phyloP scores from a whole-genome alignment of 2,113 vertebrate species.

The Coracopsis vasa region DNA sequence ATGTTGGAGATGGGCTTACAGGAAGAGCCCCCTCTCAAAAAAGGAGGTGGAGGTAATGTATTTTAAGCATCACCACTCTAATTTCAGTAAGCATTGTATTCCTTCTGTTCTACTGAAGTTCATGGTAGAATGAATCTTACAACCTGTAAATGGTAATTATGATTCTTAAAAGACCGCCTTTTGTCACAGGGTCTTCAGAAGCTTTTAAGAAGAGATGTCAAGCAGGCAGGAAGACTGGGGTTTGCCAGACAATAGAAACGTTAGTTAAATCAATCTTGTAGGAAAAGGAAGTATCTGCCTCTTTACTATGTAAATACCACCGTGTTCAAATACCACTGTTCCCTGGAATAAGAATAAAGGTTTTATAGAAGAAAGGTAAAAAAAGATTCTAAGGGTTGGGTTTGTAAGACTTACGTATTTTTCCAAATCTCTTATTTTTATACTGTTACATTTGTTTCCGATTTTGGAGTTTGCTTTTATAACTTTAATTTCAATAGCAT shows the following conservation, averaged over 20 bases:
- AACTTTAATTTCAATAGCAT: background rate
- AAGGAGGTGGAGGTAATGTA: background rate
- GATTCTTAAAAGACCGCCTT: background rate
- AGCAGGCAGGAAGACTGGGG: background rate
- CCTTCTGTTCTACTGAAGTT: background rate
- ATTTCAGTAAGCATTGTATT: background rate
- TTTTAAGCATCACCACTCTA: background rate
- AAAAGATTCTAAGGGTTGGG: background rate
- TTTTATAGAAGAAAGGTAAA: background rate
- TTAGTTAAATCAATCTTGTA: background rate
- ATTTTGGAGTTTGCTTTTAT: background rate
- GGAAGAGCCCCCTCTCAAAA: background rate
- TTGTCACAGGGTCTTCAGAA: constrained; percentile 4
- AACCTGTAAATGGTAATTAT: background rate
- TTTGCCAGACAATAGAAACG: background rate
- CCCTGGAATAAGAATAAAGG: background rate
- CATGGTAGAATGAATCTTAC: background rate
- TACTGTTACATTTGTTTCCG: background rate
- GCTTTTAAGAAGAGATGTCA: background rate
- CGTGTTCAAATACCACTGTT: background rate
- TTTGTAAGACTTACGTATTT: background rate
- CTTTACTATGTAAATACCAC: background rate
- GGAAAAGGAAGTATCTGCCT: background rate
- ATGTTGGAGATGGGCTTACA: background rate
- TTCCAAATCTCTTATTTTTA: background rate